Base-by-base conservation (phyloP, 2,888 invertebrate species). In the Deladenus siricidicola region DNA sequence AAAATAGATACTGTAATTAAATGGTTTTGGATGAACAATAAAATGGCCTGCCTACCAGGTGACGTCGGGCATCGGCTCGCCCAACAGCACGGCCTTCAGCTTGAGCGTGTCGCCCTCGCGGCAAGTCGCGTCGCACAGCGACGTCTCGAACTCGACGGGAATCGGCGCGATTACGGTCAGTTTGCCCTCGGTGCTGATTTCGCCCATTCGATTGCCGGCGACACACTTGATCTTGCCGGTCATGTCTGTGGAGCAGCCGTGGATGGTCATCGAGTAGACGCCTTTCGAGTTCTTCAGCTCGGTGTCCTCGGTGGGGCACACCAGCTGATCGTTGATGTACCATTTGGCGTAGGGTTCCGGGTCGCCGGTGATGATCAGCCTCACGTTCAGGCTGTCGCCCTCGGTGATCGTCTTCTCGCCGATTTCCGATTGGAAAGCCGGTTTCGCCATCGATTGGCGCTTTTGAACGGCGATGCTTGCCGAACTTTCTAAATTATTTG, bases 321-420 rank as follows among this genome's bases (percentile, higher is more conserved):
- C 79, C 62, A 79, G 52, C 54, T 66, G 62, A 57, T 70, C 60
- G 65, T 71, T 70, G 66, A 77, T 71, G 63, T 80, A 86, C 93
- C 93, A 93, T 62, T 86, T 85, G 50, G 70, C 73, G 51, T 89
- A 88, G 0, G 94, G 93, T 65, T 86, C 83, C 0, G 94, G 94
- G 82, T 91, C 89, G 6, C 90, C 93, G 30, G 88, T 86, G 72
- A 92, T 86, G 21, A 90, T 88, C 23, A 92, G 87, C 74, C 88
- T 88, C 69, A 91, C 81, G 65, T 87, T 87, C 44, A 93, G 83
- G 0, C 88, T 87, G 62, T 88, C 86, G 0, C 91, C 90, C 75
- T 90, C 91, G 61, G 88, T 87, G 4, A 92, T 86, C 29, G 86
- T 87, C 74, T 86, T 85, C 4, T 75, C 70, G 1, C 72, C 62